These are phyloP conservation scores for Podotricha telesiphe DNA, from an alignment of 2,888 invertebrate genomes.

Conservation along the genomic window DNA sequence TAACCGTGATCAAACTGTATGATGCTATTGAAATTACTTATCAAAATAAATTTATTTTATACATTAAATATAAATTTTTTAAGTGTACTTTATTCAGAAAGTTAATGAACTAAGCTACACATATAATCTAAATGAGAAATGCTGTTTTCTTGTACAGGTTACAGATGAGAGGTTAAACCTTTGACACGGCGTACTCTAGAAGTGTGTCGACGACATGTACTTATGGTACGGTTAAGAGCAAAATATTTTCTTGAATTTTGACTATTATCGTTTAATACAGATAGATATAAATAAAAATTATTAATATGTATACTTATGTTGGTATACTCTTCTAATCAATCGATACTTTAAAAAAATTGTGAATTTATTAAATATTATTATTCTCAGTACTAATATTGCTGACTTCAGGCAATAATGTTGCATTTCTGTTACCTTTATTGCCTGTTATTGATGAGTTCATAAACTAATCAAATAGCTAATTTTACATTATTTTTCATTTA, in stretches of 20 bases:
- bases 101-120: neutral
- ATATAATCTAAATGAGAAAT: neutral
- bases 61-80: too few relatives aligned
- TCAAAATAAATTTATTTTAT: too few relatives aligned
- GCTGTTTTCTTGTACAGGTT: neutral
- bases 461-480: neutral
- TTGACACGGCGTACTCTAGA: neutral
- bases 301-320: too few relatives aligned
- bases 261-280: too few relatives aligned
- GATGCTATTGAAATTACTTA: too few relatives aligned
- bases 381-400: neutral
- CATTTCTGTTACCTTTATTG: too few relatives aligned
- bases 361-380: neutral
- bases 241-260: neutral
- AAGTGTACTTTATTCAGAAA: too few relatives aligned
- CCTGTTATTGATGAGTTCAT: neutral
- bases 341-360: neutral
- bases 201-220: neutral
- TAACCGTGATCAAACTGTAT: too few relatives aligned
- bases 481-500: neutral
- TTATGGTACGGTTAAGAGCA: neutral
- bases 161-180: constrained; percentile 4
- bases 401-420: too few relatives aligned
- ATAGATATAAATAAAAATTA: too few relatives aligned
- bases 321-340: too few relatives aligned